Conservation (phyloP, 2,113 vertebrate genomes). For the Saccopteryx bilineata region DNA sequence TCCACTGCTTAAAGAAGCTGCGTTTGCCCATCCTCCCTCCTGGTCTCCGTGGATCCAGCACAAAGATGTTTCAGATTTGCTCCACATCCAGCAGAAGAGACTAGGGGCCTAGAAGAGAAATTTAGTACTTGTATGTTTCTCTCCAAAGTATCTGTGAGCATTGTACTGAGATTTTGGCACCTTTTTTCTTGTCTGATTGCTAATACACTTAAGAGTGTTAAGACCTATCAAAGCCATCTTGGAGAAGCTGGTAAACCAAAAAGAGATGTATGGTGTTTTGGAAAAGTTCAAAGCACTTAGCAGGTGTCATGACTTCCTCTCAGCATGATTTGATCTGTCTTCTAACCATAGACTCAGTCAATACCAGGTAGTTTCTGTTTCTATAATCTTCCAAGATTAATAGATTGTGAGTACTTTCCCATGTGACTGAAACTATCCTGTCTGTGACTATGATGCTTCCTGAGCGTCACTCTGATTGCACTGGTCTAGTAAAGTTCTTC, state of each 20-base stretch:
- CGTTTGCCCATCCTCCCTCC: background rate
- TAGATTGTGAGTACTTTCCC: background rate
- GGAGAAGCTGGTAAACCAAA: background rate
- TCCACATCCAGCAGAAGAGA: background rate
- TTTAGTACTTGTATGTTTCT: background rate
- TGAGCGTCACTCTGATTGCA: background rate
- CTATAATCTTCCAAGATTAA: background rate
- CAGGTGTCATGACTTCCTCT: background rate
- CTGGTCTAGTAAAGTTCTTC: slow-evolving; percentile 18
- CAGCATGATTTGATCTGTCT: background rate
- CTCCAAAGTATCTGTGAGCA: background rate
- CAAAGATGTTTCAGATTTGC: background rate
- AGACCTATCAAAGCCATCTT: background rate
- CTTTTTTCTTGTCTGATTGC: background rate
- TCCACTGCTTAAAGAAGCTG: no score
- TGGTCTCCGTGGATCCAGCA: background rate
- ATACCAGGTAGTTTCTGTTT: slow-evolving; percentile 7
- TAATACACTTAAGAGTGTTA: background rate
- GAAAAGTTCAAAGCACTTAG: slow-evolving; percentile 29
- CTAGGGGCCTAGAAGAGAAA: slow-evolving; percentile 32
- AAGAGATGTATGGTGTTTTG: background rate
- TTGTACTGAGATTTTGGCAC: background rate
- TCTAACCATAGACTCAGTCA: background rate
- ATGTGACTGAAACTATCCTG: background rate
- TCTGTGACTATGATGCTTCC: background rate